Percentiles rank a stretch among this genome's conserved stretches.
Evolutionary conservation across 2,113 vertebrate species (phyloP).

Genomic region (Conger conger): DNA sequence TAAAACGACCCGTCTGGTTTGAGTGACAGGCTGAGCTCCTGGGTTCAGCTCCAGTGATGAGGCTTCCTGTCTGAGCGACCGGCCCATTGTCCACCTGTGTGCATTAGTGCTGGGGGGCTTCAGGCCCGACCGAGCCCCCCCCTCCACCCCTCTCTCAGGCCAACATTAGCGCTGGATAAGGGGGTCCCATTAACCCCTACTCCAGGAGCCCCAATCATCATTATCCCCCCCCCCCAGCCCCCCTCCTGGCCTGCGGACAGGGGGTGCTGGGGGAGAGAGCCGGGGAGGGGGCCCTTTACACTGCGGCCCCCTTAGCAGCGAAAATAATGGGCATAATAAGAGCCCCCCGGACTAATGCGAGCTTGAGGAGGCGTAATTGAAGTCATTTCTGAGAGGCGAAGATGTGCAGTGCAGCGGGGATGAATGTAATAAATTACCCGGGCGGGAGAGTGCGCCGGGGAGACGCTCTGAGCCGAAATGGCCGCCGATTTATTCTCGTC

Average conservation of each 20-base stretch:
- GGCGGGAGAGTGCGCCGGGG: background rate
- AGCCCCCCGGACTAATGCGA: conserved; percentile 2
- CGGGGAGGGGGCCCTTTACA: background rate
- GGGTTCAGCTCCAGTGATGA: background rate
- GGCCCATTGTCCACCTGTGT: background rate
- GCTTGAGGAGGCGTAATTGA: conserved; percentile 21
- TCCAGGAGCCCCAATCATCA: background rate
- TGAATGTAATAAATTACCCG: background rate
- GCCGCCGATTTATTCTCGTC: background rate
- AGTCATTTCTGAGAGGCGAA: conserved; percentile 22
- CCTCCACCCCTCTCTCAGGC: background rate
- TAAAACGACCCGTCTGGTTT: background rate
- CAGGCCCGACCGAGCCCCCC: background rate
- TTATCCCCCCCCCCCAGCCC: background rate
- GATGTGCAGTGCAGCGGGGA: background rate
- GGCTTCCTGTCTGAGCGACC: background rate
- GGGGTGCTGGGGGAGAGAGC: background rate
- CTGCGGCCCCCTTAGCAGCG: conserved; percentile 10
- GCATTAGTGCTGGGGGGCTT: background rate
- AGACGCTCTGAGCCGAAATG: background rate
- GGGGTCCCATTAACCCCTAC: conserved; percentile 11
- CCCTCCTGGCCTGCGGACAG: background rate
- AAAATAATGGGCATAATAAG: conserved; percentile 21
- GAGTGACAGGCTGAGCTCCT: background rate
- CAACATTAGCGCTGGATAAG: conserved; percentile 1